Percentiles rank a stretch among this genome's conserved stretches.
These are phyloP conservation scores for Euproctis similis DNA, from an alignment of 2,888 invertebrate genomes.

Conservation along the genomic window DNA sequence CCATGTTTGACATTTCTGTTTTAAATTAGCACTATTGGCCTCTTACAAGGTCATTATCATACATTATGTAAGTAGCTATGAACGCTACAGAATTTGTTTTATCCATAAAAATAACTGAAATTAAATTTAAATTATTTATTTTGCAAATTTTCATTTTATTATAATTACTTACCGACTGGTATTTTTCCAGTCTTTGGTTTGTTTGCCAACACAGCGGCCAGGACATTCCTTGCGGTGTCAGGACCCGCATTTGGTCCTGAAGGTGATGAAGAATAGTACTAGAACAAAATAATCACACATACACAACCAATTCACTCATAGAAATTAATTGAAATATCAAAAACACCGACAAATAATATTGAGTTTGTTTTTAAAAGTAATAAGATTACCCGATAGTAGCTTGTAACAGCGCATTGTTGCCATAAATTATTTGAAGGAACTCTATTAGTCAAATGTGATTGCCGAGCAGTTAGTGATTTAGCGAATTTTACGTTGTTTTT, in stretches of 20 bases:
- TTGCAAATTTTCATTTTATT: not conserved
- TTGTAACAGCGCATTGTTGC: conserved; percentile 52
- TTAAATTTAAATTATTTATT: not conserved
- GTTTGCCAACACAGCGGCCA: conserved; percentile 68
- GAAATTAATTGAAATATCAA: conserved; percentile 7
- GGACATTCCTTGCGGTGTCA: conserved; percentile 66
- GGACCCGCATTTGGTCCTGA: conserved; percentile 34
- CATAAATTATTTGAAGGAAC: conserved; percentile 43
- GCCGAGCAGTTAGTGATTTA: conserved; percentile 33
- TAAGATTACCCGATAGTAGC: conserved; percentile 52
- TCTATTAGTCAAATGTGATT: conserved; percentile 43
- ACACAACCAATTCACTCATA: conserved; percentile 3
- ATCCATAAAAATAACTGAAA: not conserved
- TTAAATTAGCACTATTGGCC: conserved; percentile 20
- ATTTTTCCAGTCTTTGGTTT: conserved; percentile 69
- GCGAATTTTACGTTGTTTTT: conserved; percentile 49
- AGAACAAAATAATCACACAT: conserved; percentile 23
- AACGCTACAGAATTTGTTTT: not conserved
- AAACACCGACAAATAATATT: conserved; percentile 2
- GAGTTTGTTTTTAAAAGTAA: conserved; percentile 7
- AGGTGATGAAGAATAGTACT: conserved; percentile 50
- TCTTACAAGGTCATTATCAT: conserved; percentile 44
- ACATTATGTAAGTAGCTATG: conserved; percentile 33
- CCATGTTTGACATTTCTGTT: conserved; percentile 1
- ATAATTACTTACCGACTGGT: conserved; percentile 58